Evolutionary conservation across 2,888 invertebrate genomes (phyloP), one percentile per base, ranked within the genome.

Genomic region (Druceiella hillmani): DNA sequence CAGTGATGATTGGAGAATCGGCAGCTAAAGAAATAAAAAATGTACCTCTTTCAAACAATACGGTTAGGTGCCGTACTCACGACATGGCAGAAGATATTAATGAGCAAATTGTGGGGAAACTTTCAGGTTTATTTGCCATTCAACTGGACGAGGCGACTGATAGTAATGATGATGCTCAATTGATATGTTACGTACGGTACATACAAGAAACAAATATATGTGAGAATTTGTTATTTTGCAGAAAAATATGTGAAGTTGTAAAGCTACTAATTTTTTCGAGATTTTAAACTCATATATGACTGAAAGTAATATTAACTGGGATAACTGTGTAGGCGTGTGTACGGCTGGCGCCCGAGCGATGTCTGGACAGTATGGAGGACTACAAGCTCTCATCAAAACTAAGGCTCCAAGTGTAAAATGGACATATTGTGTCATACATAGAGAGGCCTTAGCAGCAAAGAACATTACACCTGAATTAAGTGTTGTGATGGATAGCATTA

Each of bases 141-240:
- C n/a, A 52, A 47, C 43, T 51, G 26, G 52, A 52, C 46, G 51
- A 52, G 41, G 45, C 50, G 40, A 43, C 38, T 9, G 36, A 42
- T 29, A 42, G 38, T 38, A 42, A 38, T 38, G 38, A 42, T 31
- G 36, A 45, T 36, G 49, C 48, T 38, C 42, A 48, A 34, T 41
- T 50, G 37, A 45, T 50, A 41, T 41, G 40, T 38, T 50, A 45
- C 43, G 48, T 48, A 35, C 44, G 50, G 37, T 51, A 44, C 35
- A 39, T 45, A 29, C 34, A 38, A 38, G 46, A 37, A 27, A 44
- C 32, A 39, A 41, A 45, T 37, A 26, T 41, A 32, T 38, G 40
- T 40, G 51, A 53, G 36, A 48, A 50, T 30, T 43, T 49, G 37
- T 39, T 50, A 32, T 45, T 52, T 40, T 50, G 49, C 44, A 41